A percentile compares a stretch with the other conserved stretches of the same genome.
Conservation (phyloP, 2,113 vertebrate species). For the Cyphomyrus discorhynchus region DNA sequence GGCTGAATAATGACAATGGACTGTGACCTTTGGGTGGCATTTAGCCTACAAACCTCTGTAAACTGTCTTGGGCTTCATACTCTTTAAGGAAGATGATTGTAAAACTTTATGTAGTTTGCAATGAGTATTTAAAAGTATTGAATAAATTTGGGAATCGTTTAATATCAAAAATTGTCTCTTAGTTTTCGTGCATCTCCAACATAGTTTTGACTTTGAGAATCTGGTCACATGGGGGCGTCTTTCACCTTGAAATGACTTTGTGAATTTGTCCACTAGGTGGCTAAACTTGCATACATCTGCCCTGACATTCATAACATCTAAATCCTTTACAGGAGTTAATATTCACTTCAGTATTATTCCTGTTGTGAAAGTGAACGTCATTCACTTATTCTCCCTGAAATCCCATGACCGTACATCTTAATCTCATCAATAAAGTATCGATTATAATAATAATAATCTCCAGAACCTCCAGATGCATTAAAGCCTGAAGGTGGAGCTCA, state of each 20-base stretch:
- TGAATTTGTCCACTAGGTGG: background rate
- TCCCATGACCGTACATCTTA: background rate
- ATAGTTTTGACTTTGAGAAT: background rate
- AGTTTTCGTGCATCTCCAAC: background rate
- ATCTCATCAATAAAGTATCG: background rate
- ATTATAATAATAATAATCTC: background rate
- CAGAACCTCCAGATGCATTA: background rate
- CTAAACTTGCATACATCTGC: background rate
- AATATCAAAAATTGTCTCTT: slow-evolving; percentile 26
- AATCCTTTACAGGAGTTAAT: background rate
- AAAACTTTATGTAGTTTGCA: slow-evolving; percentile 34
- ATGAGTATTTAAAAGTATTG: slow-evolving; percentile 54
- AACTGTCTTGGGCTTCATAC: slow-evolving; percentile 55
- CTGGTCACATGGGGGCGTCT: background rate
- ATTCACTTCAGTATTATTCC: background rate
- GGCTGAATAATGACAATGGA: slow-evolving; percentile 20
- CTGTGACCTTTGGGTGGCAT: slow-evolving; percentile 35
- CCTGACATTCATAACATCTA: background rate
- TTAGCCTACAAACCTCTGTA: slow-evolving; percentile 43
- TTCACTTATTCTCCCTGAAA: background rate
- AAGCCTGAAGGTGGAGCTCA: background rate
- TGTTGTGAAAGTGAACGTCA: background rate
- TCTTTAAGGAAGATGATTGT: slow-evolving; percentile 48
- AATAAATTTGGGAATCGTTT: slow-evolving; percentile 45
- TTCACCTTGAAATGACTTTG: background rate